Evolutionary conservation across 1,140 invertebrate genomes (phyloP).

Genomic region (Caenorhabditis remanei): DNA sequence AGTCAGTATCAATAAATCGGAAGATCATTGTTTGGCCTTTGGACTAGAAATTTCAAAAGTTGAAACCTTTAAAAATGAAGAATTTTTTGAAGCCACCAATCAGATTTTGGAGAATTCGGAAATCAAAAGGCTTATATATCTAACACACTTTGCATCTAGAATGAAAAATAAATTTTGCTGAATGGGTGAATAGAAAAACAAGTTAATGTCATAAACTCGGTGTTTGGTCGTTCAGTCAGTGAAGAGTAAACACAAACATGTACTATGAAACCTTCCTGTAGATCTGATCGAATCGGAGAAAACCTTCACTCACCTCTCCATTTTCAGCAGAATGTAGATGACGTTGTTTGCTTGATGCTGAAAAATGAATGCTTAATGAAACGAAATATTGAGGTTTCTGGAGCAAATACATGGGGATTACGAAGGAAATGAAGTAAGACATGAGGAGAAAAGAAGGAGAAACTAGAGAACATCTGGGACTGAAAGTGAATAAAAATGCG

Average conservation of each 20-base stretch:
- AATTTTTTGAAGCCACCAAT: no score
- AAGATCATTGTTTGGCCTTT: slow-evolving; percentile 44
- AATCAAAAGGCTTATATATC: not conserved
- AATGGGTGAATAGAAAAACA: not conserved
- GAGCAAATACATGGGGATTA: not conserved
- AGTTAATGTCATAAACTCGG: not conserved
- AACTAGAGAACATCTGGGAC: slow-evolving; percentile 13
- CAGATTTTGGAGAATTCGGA: not conserved
- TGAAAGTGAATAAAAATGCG: slow-evolving; percentile 1
- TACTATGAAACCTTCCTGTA: slow-evolving; percentile 4
- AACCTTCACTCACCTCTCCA: slow-evolving; percentile 6
- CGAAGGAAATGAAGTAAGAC: slow-evolving; percentile 3
- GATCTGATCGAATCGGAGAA: not conserved
- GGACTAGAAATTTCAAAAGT: not conserved
- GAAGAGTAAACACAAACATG: not conserved
- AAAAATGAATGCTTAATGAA: not conserved
- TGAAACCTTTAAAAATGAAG: not conserved
- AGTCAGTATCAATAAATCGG: slow-evolving; percentile 12
- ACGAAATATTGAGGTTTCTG: not conserved
- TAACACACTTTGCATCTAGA: not conserved
- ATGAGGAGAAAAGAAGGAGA: not conserved
- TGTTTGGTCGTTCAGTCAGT: slow-evolving; percentile 2
- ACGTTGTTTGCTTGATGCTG: slow-evolving; percentile 10
- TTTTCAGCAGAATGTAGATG: not conserved
- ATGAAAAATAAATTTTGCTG: no score